Percentiles rank a stretch among this genome's conserved stretches.
Evolutionary conservation across 2,888 invertebrate genomes (phyloP).

Genomic region (Orchesella flavescens): DNA sequence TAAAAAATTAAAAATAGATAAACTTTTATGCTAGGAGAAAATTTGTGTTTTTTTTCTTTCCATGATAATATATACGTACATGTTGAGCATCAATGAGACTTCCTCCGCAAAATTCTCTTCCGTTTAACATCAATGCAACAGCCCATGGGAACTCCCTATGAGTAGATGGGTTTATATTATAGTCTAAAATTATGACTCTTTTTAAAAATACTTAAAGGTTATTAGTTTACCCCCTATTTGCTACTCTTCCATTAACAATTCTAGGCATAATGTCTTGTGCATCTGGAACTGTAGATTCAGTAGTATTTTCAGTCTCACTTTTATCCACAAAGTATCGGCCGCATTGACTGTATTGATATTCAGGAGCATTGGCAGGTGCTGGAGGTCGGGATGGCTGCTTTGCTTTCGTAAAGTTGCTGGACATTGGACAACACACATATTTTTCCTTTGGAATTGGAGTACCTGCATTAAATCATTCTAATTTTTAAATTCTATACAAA

Average conservation of each 20-base stretch:
- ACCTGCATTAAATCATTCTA: too few relatives aligned
- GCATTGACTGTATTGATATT: slow-evolving; percentile 33
- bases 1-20: slow-evolving; percentile 72
- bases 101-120: slow-evolving; percentile 92
- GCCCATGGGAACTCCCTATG: slow-evolving; percentile 50
- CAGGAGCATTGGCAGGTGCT: neutral
- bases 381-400: slow-evolving; percentile 1
- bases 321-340: slow-evolving; percentile 6
- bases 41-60: too few relatives aligned
- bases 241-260: slow-evolving; percentile 41
- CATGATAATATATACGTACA: slow-evolving; percentile 23
- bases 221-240: slow-evolving; percentile 15
- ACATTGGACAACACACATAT: slow-evolving; percentile 41
- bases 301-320: slow-evolving; percentile 18
- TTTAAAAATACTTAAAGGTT: too few relatives aligned
- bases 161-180: too few relatives aligned
- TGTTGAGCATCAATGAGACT: slow-evolving; percentile 86
- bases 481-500: too few relatives aligned
- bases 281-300: neutral
- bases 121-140: slow-evolving; percentile 86
- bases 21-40: neutral
- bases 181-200: too few relatives aligned
- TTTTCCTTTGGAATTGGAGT: slow-evolving; percentile 28
- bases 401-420: slow-evolving; percentile 6
- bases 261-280: neutral